Base-by-base conservation (phyloP, 2,888 invertebrate species). In the Pristionchus arcanus region DNA sequence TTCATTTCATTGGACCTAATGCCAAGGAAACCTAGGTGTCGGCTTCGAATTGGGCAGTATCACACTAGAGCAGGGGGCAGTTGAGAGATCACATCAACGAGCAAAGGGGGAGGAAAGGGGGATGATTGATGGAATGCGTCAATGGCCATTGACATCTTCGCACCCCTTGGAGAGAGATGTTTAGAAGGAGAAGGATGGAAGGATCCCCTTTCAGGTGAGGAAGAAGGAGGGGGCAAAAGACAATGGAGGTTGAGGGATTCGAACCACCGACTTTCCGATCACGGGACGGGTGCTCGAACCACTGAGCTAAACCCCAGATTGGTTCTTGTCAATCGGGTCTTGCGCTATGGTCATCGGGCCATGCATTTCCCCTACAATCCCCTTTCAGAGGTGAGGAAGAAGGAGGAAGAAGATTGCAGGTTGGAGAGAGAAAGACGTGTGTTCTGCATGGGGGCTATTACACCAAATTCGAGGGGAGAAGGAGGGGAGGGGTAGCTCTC, bases 391-490 rank as follows among this genome's bases (percentile, higher is more conserved):
- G 86, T 16, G 71, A 7, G 66, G 84, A 28, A n/a, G 19, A 84
- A n/a, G n/a, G n/a, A n/a, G n/a, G n/a, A n/a, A 49, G 34, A 83
- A 11, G 42, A 49, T 49, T 49, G 42, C 42, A 42, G 55, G 59
- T 34, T 85, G 85, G 42, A 85, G 59, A 34, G 31, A 55, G 66
- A 28, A 59, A 86, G 42, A 49, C 34, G 83, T 49, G 31, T 49
- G 55, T 53, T 83, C 83, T 49, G 34, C 49, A 49, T 42, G 55
- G n/a, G n/a, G n/a, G 49, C 15, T 83, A 83, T 83, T 83, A 83
- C 49, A 55, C 16, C 55, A 2, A 31, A 31, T 11, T 15, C 1
- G 84, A 49, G 42, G 13, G 42, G 42, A 49, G 42, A 63, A 16
- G 63, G 63, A 34, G 37, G 34, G 42, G 86, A 34, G 86, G 49